Evolutionary conservation across 2,113 vertebrate species (phyloP).

Genomic region (Nansenia antarctica): DNA sequence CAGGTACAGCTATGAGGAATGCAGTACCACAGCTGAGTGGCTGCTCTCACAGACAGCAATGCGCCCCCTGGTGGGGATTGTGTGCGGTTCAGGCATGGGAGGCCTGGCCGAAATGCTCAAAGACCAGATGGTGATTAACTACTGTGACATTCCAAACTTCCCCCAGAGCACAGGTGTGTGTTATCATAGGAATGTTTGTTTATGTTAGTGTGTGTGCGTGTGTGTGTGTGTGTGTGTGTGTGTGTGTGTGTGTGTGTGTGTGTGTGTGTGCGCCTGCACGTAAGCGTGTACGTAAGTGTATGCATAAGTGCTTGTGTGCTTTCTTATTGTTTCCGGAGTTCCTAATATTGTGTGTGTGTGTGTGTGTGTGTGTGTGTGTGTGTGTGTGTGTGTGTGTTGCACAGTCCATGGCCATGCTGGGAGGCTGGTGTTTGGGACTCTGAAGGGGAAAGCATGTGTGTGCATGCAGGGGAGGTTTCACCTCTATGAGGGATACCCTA

Average conservation of each 20-base stretch:
- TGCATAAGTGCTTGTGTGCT: neutral
- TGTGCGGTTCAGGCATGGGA: slow-evolving; percentile 88
- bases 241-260: slow-evolving; percentile 6
- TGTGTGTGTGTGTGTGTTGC: slow-evolving; percentile 10
- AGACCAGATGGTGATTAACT: slow-evolving; percentile 74
- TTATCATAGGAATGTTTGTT: neutral
- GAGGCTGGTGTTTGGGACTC: slow-evolving; percentile 84
- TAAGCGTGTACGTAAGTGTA: neutral
- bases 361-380: neutral
- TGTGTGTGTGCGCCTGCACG: neutral
- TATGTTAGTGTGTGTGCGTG: slow-evolving; percentile 2
- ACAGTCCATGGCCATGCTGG: slow-evolving; percentile 87
- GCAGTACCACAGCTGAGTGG: slow-evolving; percentile 78
- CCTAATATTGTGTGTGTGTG: no score
- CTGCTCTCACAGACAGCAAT: slow-evolving; percentile 70
- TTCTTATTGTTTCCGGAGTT: no score
- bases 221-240: neutral
- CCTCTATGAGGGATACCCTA: slow-evolving; percentile 84
- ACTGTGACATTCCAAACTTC: slow-evolving; percentile 86
- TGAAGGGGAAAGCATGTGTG: slow-evolving; percentile 83
- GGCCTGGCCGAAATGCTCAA: slow-evolving; percentile 78
- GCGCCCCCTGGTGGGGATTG: slow-evolving; percentile 80
- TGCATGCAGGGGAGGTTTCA: slow-evolving; percentile 96
- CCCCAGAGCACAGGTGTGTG: slow-evolving; percentile 76
- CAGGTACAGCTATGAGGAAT: slow-evolving; percentile 78